Conservation (phyloP, 92 coral and sea anemone species). For the Siderastrea siderea region DNA sequence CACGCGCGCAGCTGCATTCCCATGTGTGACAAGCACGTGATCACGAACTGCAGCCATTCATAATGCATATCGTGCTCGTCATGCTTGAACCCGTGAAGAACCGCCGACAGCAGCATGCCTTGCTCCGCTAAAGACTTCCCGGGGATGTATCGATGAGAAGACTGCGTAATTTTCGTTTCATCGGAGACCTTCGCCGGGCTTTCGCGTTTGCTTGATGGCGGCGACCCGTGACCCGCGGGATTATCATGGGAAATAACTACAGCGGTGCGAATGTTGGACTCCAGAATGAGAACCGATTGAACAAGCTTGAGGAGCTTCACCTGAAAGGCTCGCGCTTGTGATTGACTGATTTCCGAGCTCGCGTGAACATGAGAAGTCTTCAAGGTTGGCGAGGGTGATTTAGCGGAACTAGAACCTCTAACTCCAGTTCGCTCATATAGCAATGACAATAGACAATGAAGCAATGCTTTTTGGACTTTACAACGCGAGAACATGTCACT, state of each 20-base stretch:
- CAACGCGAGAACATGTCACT: slow-evolving; percentile 97
- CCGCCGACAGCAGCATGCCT: slow-evolving; percentile 91
- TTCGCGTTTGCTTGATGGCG: slow-evolving; percentile 75
- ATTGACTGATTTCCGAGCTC: slow-evolving; percentile 49
- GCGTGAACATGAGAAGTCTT: slow-evolving; percentile 34
- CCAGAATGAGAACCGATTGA: slow-evolving; percentile 90
- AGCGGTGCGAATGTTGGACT: slow-evolving; percentile 75
- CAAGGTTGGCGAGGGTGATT: slow-evolving; percentile 21
- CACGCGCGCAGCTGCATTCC: slow-evolving; percentile 85
- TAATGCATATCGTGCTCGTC: slow-evolving; percentile 89
- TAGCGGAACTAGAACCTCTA: slow-evolving; percentile 20
- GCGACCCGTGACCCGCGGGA: slow-evolving; percentile 51
- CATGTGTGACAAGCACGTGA: slow-evolving; percentile 96
- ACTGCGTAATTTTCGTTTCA: slow-evolving; percentile 58
- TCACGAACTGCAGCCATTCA: slow-evolving; percentile 96
- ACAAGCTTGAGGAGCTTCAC: slow-evolving; percentile 89
- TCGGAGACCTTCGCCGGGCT: slow-evolving; percentile 56
- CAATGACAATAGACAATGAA: slow-evolving; percentile 90
- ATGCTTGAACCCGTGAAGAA: slow-evolving; percentile 86
- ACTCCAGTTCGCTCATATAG: slow-evolving; percentile 82
- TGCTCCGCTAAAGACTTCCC: slow-evolving; percentile 89
- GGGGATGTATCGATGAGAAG: slow-evolving; percentile 84
- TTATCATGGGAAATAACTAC: slow-evolving; percentile 77
- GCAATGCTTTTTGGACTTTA: slow-evolving; percentile 96
- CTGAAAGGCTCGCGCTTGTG: slow-evolving; percentile 71